Evolutionary conservation across 2,888 invertebrate species (phyloP).

Genomic region (Cataglyphis altisquamis): DNA sequence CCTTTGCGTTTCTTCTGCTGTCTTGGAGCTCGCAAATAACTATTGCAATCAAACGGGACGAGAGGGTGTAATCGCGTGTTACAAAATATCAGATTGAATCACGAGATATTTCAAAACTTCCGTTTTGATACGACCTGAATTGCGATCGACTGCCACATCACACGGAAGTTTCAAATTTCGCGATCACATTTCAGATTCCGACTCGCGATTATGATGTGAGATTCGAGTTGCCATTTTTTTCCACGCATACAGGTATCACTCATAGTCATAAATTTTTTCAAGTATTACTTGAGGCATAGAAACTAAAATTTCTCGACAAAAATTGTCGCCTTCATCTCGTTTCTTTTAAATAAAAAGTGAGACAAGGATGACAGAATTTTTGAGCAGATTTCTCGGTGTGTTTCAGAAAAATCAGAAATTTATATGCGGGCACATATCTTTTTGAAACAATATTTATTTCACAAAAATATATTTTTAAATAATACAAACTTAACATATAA

Average conservation of each 20-base stretch:
- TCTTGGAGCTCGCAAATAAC: not conserved
- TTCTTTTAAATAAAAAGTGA: too few species aligned
- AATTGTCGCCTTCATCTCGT: too few species aligned
- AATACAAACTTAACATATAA: too few species aligned
- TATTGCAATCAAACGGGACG: not conserved
- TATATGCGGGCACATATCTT: not conserved
- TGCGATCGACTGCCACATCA: not conserved
- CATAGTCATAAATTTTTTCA: not conserved
- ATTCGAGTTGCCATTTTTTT: slow-evolving; percentile 12
- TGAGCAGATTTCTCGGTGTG: too few species aligned
- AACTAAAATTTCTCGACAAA: too few species aligned
- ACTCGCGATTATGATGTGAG: not conserved
- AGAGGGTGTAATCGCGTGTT: slow-evolving; percentile 5
- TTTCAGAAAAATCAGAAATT: too few species aligned
- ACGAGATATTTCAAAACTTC: slow-evolving; percentile 9
- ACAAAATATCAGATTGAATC: slow-evolving; percentile 2
- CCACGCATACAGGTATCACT: not conserved
- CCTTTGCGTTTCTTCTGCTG: not conserved
- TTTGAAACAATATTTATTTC: not conserved
- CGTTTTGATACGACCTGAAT: not conserved
- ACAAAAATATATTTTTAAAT: not conserved
- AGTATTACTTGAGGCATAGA: too few species aligned
- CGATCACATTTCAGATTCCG: not conserved
- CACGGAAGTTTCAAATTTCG: slow-evolving; percentile 25
- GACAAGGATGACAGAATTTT: too few species aligned